phyloP scores from a whole-genome alignment of 1,140 invertebrate species.

The Brachionus koreanus region DNA sequence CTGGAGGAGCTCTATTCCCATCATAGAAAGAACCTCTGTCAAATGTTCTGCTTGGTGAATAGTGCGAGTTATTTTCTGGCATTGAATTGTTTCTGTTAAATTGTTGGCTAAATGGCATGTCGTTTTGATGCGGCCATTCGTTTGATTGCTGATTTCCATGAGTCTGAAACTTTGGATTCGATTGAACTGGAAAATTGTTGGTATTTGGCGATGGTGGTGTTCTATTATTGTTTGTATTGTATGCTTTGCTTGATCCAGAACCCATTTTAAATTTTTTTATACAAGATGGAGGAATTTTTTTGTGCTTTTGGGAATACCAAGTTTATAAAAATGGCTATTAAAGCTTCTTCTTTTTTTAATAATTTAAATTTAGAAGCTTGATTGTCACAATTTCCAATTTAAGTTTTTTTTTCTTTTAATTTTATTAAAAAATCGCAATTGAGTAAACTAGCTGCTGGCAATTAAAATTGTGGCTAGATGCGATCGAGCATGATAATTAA shows the following conservation, averaged over 20 bases:
- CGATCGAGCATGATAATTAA: background rate
- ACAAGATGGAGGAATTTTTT: background rate
- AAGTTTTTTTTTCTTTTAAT: background rate
- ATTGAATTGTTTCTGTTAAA: background rate
- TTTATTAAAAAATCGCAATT: background rate
- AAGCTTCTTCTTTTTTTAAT: background rate
- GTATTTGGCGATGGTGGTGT: background rate
- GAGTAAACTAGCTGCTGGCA: background rate
- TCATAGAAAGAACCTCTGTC: too few species aligned
- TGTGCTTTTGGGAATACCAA: background rate
- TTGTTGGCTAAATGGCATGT: background rate
- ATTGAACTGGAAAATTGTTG: constrained; percentile 20
- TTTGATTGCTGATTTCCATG: background rate
- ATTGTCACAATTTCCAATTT: background rate
- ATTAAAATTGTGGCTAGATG: background rate
- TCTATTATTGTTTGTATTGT: background rate
- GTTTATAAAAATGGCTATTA: background rate
- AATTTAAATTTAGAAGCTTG: background rate
- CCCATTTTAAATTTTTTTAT: background rate
- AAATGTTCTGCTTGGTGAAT: too few species aligned
- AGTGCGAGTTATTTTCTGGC: background rate
- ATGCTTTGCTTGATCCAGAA: background rate
- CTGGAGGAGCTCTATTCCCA: background rate
- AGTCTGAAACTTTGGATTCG: constrained; percentile 19
- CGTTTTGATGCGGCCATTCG: background rate